Evolutionary conservation across 2,797 vertebrate species (phyloP).

Genomic region (Nasua narica): DNA sequence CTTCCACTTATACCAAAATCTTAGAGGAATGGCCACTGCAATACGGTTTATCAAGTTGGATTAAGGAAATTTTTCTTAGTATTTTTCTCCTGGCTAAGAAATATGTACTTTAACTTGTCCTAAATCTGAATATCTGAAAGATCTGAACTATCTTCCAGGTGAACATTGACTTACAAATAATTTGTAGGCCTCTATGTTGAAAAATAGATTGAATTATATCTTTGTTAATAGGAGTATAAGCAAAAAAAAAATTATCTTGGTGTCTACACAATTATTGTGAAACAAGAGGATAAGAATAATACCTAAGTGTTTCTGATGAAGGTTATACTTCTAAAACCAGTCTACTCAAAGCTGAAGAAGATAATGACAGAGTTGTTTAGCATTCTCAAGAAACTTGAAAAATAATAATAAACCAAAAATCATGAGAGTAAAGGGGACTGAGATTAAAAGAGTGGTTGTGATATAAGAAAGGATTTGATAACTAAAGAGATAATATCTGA

Average conservation of each 20-base stretch:
- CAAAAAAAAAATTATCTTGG: background rate
- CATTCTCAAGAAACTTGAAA: background rate
- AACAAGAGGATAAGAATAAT: background rate
- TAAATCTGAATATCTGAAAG: background rate
- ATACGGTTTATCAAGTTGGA: background rate
- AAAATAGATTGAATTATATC: background rate
- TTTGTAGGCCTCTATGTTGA: background rate
- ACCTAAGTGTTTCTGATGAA: background rate
- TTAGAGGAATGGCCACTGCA: background rate
- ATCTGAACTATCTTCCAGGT: background rate
- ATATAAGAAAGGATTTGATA: background rate
- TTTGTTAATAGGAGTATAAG: background rate
- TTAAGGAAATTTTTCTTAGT: background rate
- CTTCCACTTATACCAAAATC: background rate
- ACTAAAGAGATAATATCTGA: background rate
- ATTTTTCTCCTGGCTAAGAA: background rate
- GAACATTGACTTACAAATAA: background rate
- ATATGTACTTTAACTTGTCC: background rate
- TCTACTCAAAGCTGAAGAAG: background rate
- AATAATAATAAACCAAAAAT: background rate
- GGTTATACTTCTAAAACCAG: background rate
- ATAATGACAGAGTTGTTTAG: background rate
- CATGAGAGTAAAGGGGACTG: background rate
- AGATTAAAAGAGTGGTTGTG: background rate
- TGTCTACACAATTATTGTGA: background rate